These are phyloP conservation scores for Microctenopoma steveboyesi DNA, from an alignment of 2,797 vertebrate species.

Conservation along the genomic window DNA sequence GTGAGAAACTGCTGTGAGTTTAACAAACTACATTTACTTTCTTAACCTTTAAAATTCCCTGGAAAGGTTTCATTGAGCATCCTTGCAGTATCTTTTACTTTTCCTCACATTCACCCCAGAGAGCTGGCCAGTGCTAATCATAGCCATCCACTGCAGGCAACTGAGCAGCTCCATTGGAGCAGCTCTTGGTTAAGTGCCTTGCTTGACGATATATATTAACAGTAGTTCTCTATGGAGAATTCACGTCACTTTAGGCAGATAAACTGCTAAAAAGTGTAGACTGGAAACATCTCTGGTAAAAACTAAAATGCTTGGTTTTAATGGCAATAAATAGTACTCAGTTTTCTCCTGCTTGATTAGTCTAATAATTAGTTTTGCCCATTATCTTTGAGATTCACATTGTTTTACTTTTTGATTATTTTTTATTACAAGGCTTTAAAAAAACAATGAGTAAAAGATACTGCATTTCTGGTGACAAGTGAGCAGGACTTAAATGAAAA, in stretches of 20 bases:
- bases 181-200: constrained; percentile 55
- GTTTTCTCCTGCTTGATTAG: constrained; percentile 4
- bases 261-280: constrained; percentile 17
- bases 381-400: background rate
- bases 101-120: constrained; percentile 55
- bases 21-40: constrained; percentile 56
- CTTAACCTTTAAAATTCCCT: constrained; percentile 60
- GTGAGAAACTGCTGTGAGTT: constrained; percentile 79
- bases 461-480: constrained; percentile 30
- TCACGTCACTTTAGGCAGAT: constrained; percentile 39
- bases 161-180: constrained; percentile 62
- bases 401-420: constrained; percentile 13
- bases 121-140: constrained; percentile 68
- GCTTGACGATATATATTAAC: constrained; percentile 51
- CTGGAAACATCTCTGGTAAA: background rate
- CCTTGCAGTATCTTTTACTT: constrained; percentile 30
- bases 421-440: constrained; percentile 5
- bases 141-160: constrained; percentile 58
- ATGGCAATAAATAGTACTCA: background rate
- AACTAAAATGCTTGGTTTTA: background rate
- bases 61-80: constrained; percentile 52
- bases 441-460: constrained; percentile 2
- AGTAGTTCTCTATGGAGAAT: constrained; percentile 15
- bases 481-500: constrained; percentile 42
- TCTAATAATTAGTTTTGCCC: background rate